These are phyloP conservation scores for Aphaenogaster floridana DNA, from an alignment of 1,140 invertebrate genomes.

Conservation along the genomic window DNA sequence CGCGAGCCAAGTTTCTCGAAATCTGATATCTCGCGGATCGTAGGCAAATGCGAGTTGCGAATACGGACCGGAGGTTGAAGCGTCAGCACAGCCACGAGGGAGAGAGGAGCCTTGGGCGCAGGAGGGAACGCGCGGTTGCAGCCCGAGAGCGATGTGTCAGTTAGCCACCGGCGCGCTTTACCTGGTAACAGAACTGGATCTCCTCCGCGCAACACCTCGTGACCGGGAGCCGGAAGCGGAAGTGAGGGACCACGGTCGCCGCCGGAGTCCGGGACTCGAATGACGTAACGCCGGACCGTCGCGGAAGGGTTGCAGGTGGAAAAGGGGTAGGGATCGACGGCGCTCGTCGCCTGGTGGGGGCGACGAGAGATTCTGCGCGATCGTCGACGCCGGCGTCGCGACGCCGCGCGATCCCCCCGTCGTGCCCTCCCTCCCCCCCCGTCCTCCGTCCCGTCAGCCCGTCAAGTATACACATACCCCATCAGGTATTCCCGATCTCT, in stretches of 20 bases:
- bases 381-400: slow-evolving; percentile 43
- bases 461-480: background rate
- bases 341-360: slow-evolving; percentile 64
- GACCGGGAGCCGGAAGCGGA: slow-evolving; percentile 77
- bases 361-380: slow-evolving; percentile 77
- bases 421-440: background rate
- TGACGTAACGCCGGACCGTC: slow-evolving; percentile 76
- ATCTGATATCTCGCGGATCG: background rate
- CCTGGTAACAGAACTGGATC: slow-evolving; percentile 49
- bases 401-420: background rate
- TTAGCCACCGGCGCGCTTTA: slow-evolving; percentile 28
- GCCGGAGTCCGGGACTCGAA: slow-evolving; percentile 81
- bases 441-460: background rate
- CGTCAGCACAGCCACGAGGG: background rate
- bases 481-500: slow-evolving; percentile 62
- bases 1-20: background rate
- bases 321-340: slow-evolving; percentile 75
- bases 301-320: slow-evolving; percentile 75
- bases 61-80: slow-evolving; percentile 8
- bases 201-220: slow-evolving; percentile 42
- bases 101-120: background rate
- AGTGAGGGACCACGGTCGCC: slow-evolving; percentile 72
- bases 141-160: slow-evolving; percentile 4
- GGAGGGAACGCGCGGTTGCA: background rate
- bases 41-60: background rate